Conservation (phyloP, 2,888 invertebrate genomes). For the Macropis europaea region DNA sequence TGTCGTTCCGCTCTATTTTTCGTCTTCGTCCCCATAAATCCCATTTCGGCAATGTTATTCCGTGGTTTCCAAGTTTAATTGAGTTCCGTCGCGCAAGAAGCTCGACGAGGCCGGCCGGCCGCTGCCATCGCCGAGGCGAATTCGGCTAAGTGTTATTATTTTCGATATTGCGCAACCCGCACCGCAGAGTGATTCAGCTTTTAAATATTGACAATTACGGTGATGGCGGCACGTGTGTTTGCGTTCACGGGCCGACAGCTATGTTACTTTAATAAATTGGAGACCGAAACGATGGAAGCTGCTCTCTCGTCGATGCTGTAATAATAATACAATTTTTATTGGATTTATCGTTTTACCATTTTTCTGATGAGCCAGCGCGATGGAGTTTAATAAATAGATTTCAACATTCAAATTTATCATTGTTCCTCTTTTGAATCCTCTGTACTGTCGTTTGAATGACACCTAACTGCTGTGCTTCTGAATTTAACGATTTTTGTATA, state of each 20-base stretch:
- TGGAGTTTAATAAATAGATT: no score
- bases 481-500: no score
- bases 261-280: constrained; percentile 14
- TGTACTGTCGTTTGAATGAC: no score
- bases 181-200: constrained; percentile 1
- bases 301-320: constrained; percentile 13
- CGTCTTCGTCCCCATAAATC: constrained; percentile 27
- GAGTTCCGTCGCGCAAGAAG: constrained; percentile 26
- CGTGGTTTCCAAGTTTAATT: constrained; percentile 25
- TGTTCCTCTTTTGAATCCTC: no score
- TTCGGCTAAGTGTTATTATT: constrained; percentile 20
- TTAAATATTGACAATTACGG: constrained; percentile 41
- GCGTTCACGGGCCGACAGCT: neutral
- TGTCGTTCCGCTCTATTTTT: constrained; percentile 21
- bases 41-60: constrained; percentile 18
- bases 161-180: constrained; percentile 27
- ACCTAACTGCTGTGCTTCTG: no score
- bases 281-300: neutral
- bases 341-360: no score
- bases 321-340: neutral
- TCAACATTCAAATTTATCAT: no score
- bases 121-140: neutral
- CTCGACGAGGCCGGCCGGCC: neutral
- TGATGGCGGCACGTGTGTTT: constrained; percentile 23
- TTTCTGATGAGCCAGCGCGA: no score